Conservation (phyloP, 2,113 vertebrate genomes). For the Tympanuchus pallidicinctus region DNA sequence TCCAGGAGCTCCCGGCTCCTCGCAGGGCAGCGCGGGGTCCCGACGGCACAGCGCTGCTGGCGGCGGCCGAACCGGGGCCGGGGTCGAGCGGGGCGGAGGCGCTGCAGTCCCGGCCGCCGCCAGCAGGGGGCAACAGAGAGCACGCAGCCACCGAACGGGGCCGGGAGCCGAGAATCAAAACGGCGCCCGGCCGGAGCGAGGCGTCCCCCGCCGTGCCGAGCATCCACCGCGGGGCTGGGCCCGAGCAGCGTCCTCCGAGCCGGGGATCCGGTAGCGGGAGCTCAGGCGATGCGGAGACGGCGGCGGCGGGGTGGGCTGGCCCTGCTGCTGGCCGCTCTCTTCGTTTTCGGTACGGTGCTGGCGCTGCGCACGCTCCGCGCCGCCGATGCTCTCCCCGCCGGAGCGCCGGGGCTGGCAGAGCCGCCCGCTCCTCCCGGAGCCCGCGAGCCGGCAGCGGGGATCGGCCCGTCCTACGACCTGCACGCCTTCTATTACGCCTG, state of each 20-base stretch:
- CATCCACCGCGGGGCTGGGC: neutral
- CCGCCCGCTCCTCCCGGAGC: conserved; percentile 43
- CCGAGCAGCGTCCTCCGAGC: neutral
- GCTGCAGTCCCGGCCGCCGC: neutral
- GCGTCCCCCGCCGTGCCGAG: neutral
- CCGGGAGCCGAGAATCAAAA: neutral
- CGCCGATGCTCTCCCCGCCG: conserved; percentile 85
- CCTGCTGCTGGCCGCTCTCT: conserved; percentile 88
- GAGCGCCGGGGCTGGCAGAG: conserved; percentile 82
- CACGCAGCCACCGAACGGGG: neutral
- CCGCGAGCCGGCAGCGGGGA: conserved; percentile 61
- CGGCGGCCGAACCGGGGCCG: neutral
- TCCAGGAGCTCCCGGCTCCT: too few species aligned
- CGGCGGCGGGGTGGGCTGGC: conserved; percentile 86
- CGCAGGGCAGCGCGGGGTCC: too few species aligned
- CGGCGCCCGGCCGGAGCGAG: too few species aligned
- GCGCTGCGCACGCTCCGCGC: conserved; percentile 88
- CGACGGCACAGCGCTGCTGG: too few species aligned
- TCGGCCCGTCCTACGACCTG: conserved; percentile 85
- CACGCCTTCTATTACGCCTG: conserved; percentile 93
- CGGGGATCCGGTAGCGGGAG: too few species aligned
- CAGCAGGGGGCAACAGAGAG: too few species aligned
- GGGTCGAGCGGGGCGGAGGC: neutral
- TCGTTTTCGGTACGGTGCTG: conserved; percentile 92
- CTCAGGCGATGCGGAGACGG: conserved; percentile 82